These are phyloP conservation scores for Paramisgurnus dabryanus DNA, from an alignment of 2,113 vertebrate species.

Conservation along the genomic window DNA sequence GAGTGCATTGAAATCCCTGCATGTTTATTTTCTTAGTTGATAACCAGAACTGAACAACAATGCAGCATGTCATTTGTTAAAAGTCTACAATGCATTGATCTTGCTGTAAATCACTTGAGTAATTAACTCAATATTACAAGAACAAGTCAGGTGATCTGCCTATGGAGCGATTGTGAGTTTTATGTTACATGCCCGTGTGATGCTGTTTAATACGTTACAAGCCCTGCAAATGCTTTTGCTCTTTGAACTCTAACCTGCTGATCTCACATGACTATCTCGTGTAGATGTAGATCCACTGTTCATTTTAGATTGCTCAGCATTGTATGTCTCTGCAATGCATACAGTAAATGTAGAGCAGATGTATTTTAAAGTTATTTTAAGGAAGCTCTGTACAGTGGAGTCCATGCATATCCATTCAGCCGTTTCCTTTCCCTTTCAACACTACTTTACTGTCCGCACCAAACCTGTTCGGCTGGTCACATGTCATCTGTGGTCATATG, in stretches of 20 bases:
- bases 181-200: slow-evolving; percentile 43
- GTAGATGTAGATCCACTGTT: slow-evolving; percentile 66
- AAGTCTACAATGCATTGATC: not conserved
- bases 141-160: slow-evolving; percentile 31
- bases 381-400: not conserved
- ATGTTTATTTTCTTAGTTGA: not conserved
- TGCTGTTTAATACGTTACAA: slow-evolving; percentile 56
- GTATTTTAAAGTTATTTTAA: no score
- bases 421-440: slow-evolving; percentile 38
- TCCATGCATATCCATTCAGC: slow-evolving; percentile 42
- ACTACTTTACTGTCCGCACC: slow-evolving; percentile 45
- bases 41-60: not conserved
- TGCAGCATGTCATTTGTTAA: not conserved
- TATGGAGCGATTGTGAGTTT: slow-evolving; percentile 16
- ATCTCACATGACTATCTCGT: slow-evolving; percentile 66
- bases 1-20: not conserved
- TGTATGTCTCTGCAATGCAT: not conserved
- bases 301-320: slow-evolving; percentile 36
- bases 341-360: no score
- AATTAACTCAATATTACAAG: not conserved
- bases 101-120: not conserved
- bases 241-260: slow-evolving; percentile 71
- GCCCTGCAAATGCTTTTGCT: slow-evolving; percentile 47
- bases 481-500: slow-evolving; percentile 66
- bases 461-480: slow-evolving; percentile 62